Base-by-base conservation (phyloP, 2,113 vertebrate genomes). In the Xyliphius kryptos region DNA sequence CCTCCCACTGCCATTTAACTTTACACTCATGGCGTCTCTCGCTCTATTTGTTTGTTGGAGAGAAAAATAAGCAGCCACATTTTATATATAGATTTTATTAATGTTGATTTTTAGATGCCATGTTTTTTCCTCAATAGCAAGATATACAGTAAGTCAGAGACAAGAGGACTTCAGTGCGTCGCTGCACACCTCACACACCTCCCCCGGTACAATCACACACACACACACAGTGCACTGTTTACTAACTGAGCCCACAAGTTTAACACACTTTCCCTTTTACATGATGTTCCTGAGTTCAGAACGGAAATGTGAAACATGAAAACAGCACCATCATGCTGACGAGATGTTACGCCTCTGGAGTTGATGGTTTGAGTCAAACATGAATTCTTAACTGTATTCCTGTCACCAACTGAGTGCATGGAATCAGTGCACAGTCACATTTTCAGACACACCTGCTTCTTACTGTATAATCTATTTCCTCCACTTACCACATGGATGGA, bases 41-140 rank as follows among this genome's bases (percentile, higher is more conserved):
- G n/a, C n/a, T n/a, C n/a, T n/a, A n/a, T n/a, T n/a, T 32, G 26
- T 32, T 32, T 3, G 26, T 3, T 3, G 26, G 26, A 6, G 22
- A 26, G 22, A 47, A 53, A 9, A 14, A 12, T 10, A 47, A 64
- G 2, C 62, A 51, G 14, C 21, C 1, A 55, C 46, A 56, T 72
- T 78, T 80, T 66, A 74, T 76, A 80, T 36, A 43, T 80, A n/a
- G n/a, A n/a, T 82, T 82, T 86, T 82, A 85, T 85, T 84, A 80
- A 77, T 78, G 76, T 82, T 79, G 63, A 80, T 81, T 84, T 55
- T 80, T 69, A 61, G 77, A 81, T 80, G 76, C 67, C 80, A 79
- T 70, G 66, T 62, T 56, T 73, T 49, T 68, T 78, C 66, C 76
- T 84, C 47, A 76, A 81, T 81, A 76, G 76, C 81, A 72, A 56